Percentiles rank a stretch among this genome's conserved stretches.
Conservation (phyloP, 2,888 invertebrate species). For the Diarsia dahlii region DNA sequence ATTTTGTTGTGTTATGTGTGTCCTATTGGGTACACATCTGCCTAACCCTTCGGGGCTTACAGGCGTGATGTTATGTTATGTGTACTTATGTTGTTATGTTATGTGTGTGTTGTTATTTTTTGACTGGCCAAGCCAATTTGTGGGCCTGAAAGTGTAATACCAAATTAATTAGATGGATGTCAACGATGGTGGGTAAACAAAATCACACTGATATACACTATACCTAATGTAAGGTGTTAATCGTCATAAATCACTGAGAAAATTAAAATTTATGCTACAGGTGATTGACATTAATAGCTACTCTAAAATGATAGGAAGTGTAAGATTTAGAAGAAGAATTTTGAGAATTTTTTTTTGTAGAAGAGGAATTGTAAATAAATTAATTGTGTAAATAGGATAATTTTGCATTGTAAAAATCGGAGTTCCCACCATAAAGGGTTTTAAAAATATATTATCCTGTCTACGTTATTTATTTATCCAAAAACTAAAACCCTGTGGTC, state of each 20-base stretch:
- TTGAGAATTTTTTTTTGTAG: too few relatives aligned
- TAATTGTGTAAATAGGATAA: background rate
- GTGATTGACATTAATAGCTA: background rate
- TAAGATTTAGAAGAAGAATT: too few relatives aligned
- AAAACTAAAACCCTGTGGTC: slow-evolving; percentile 29
- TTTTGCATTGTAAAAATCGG: slow-evolving; percentile 14
- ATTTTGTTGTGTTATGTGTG: background rate
- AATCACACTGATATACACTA: background rate
- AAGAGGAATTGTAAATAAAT: slow-evolving; percentile 42
- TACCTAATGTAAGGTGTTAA: background rate
- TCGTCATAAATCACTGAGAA: background rate
- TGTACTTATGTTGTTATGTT: too few relatives aligned
- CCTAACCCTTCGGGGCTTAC: too few relatives aligned
- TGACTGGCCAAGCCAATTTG: slow-evolving; percentile 26
- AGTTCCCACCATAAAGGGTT: background rate
- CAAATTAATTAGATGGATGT: background rate
- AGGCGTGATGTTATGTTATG: too few relatives aligned
- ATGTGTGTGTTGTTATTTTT: background rate
- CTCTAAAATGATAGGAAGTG: background rate
- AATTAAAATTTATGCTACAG: slow-evolving; percentile 10
- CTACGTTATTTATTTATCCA: slow-evolving; percentile 13
- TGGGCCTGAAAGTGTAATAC: slow-evolving; percentile 11
- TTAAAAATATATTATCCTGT: slow-evolving; percentile 4
- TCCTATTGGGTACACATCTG: too few relatives aligned
- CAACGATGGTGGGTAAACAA: background rate